These are phyloP conservation scores for Microcebus lehilahytsara DNA, from an alignment of 2,113 vertebrate genomes.

Conservation along the genomic window DNA sequence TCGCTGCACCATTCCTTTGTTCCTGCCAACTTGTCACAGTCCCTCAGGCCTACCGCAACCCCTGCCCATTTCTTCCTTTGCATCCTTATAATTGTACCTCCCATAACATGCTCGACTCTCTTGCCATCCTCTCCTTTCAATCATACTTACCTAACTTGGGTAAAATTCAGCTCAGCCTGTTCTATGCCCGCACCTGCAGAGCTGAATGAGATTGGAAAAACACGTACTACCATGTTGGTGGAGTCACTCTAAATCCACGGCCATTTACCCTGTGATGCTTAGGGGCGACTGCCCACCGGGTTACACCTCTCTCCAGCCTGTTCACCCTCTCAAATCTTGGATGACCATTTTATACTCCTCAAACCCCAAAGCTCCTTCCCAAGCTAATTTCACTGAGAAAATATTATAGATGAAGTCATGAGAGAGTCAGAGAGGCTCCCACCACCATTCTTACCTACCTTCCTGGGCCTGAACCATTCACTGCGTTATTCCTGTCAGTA, in stretches of 20 bases:
- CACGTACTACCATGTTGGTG: accelerated
- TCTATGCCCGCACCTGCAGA: neutral
- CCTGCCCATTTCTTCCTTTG: neutral
- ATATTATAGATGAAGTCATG: neutral
- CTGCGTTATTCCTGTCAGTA: neutral
- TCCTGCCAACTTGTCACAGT: neutral
- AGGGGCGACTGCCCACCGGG: neutral
- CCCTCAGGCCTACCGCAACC: accelerated
- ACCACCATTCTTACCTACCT: neutral
- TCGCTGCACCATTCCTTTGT: neutral
- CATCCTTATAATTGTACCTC: neutral
- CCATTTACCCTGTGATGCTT: neutral
- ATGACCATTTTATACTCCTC: neutral
- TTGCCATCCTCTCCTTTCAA: neutral
- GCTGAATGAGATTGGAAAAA: neutral
- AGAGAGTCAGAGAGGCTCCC: neutral
- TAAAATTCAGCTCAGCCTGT: neutral
- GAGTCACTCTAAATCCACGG: neutral
- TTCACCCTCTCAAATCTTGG: neutral
- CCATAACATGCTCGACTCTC: neutral
- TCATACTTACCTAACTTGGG: no score
- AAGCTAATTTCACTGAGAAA: neutral
- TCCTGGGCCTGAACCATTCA: neutral
- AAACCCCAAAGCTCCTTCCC: neutral
- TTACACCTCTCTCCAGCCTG: neutral